phyloP scores from a whole-genome alignment of 2,888 invertebrate genomes.

The Apantesis nais region DNA sequence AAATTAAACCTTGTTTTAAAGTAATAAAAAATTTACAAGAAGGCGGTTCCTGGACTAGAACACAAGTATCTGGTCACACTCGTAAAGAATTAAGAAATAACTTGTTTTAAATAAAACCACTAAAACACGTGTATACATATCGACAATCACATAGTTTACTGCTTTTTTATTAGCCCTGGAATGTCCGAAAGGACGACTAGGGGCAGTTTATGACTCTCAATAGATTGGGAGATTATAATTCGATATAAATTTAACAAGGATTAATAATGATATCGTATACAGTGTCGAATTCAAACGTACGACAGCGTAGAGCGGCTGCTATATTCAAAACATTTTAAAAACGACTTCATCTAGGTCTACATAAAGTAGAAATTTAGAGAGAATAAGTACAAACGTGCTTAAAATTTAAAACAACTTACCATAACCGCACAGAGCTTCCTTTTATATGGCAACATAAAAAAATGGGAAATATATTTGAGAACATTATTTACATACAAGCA shows the following conservation, averaged over 20 bases:
- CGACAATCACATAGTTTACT: constrained; percentile 71
- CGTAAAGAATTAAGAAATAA: constrained; percentile 50
- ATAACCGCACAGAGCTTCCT: background rate
- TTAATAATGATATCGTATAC: constrained; percentile 76
- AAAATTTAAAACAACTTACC: background rate
- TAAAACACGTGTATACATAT: constrained; percentile 51
- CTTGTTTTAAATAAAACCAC: constrained; percentile 51
- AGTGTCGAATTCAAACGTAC: constrained; percentile 54
- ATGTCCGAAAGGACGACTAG: constrained; percentile 60
- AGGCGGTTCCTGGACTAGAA: constrained; percentile 44
- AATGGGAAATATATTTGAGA: too few species aligned
- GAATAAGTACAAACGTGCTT: background rate
- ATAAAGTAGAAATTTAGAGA: background rate
- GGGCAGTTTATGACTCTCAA: constrained; percentile 48
- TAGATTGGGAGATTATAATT: constrained; percentile 77
- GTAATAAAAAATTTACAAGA: constrained; percentile 43
- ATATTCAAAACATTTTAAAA: background rate
- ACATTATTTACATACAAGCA: too few species aligned
- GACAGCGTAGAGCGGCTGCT: constrained; percentile 34
- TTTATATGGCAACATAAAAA: too few species aligned
- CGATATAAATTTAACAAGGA: constrained; percentile 81
- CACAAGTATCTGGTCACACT: constrained; percentile 34
- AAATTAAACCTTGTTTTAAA: constrained; percentile 34
- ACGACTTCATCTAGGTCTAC: background rate
- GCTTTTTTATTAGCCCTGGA: constrained; percentile 64